Evolutionary conservation across 2,797 vertebrate genomes (phyloP), one percentile per base, ranked within the genome.

Genomic region (Babyrousa celebensis): DNA sequence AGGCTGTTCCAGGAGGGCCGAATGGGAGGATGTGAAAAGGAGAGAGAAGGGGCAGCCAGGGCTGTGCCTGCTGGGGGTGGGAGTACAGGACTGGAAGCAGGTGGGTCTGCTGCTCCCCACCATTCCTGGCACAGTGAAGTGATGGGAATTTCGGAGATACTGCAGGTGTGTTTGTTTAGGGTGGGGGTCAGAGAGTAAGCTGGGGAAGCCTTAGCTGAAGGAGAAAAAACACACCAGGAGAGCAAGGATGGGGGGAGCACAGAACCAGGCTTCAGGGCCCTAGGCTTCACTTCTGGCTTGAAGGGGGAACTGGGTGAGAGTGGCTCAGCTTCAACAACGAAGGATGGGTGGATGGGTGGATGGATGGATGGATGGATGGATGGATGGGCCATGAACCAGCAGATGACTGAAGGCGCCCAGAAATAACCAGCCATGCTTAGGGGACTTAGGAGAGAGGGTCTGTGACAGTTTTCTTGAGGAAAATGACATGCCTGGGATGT

Each of bases 141-240:
- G 17, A 16, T 11, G 0, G 0, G n/a, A 85, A 68, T 1, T n/a
- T 4, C 54, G 40, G n/a, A 60, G 25, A 58, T n/a, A 71, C 6
- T 7, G 12, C 27, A 2, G 25, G n/a, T 0, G 0, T 20, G n/a
- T 9, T 2, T 29, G 6, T 21, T 5, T 48, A 10, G 43, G 16
- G 54, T 16, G 29, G 6, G 32, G 12, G 20, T 36, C 12, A 43
- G 25, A 32, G 20, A 9, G 48, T 3, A 54, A 84, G 27, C 29
- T 7, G 1, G 10, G 12, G 21, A 11, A 14, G 18, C 1, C 48
- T 68, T 68, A n/a, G 29, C 82, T 60, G 10, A 3, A 1, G 3
- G 52, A 75, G 58, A 78, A 36, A 60, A 3, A 23, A 18, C 0
- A 0, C 0, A 12, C 67, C 36, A 23, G 18, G 63, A 72, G 21